A percentile compares a stretch with the other conserved stretches of the same genome.
Conservation (phyloP, 2,113 vertebrate species). For the Erythrolamprus reginae region DNA sequence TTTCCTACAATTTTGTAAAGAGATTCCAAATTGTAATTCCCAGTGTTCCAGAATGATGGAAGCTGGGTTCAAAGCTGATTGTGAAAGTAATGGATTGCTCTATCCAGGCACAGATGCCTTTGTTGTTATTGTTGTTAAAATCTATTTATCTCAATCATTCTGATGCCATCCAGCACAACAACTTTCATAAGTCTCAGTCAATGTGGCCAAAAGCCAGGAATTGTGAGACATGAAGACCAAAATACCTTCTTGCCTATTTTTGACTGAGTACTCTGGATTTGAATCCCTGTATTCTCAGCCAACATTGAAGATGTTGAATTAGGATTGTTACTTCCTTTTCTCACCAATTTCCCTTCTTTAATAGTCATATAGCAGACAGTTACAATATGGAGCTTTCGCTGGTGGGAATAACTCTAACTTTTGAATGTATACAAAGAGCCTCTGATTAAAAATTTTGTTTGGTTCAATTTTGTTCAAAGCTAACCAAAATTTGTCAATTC, state of each 20-base stretch:
- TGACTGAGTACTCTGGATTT: not conserved
- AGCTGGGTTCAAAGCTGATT: not conserved
- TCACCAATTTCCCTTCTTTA: not conserved
- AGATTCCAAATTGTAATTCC: not conserved
- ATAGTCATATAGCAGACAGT: not conserved
- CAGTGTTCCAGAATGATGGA: not conserved
- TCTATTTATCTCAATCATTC: not conserved
- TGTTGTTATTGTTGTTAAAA: not conserved
- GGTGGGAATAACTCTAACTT: not conserved
- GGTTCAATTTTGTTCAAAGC: not conserved
- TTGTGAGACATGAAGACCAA: not conserved
- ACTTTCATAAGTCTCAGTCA: not conserved
- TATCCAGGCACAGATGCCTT: not conserved
- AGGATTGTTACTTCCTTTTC: not conserved
- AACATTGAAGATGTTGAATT: not conserved
- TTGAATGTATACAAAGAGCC: not conserved
- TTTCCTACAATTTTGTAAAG: not conserved
- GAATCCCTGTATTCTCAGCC: not conserved
- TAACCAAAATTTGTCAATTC: not conserved
- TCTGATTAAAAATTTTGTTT: not conserved
- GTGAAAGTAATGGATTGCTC: not conserved
- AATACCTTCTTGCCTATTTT: not conserved
- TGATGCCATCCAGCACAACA: not conserved
- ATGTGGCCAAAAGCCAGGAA: not conserved
- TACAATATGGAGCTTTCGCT: not conserved